Base-by-base conservation (phyloP, 2,888 invertebrate species). In the Caenorhabditis zanzibari region DNA sequence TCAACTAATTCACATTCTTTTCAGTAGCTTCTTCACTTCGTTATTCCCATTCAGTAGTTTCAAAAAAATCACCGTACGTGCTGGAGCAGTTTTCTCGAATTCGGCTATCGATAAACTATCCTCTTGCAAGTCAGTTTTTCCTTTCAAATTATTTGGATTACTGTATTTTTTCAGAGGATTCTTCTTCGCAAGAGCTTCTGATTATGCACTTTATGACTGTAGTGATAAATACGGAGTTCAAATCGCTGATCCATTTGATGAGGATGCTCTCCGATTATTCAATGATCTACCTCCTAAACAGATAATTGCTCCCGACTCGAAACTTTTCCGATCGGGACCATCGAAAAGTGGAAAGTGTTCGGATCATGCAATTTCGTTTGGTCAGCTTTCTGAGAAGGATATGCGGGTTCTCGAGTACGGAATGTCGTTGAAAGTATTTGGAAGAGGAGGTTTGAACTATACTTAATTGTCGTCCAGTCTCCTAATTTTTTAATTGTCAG, bases 391-490 rank as follows among this genome's bases (percentile, higher is more conserved):
- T 0, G 71, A 72, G 19, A 83, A 83, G 26, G 75, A 83, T 24
- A 83, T 83, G 83, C 80, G 83, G 26, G 83, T 83, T 16, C 26
- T 83, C 6, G 64, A 83, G 58, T 83, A 52, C 58, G 83, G 83
- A 52, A 83, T 80, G 75, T n/a, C 32, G 26, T 35, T 80, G 35
- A 74, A 80, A 54, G 80, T 83, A 2, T 83, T 83, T 38, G 83
- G 83, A 47, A 56, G 32, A 52, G 83, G 71, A 52, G 80, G 75
- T 80, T 35, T 49, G 28, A 16, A 26, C 35, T 16, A n/a, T n/a
- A 38, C 4, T 5, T 32, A 52, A 26, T 73, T 73, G 12, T 6
- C 35, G 19, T 28, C n/a, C 35, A 35, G 49, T 73, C 14, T 58
- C 32, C 22, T 64, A 54, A 47, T 59, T 58, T 14, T 19, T 12